These are phyloP conservation scores for Sinhomidia bicolor DNA, from an alignment of 2,888 invertebrate species.

Conservation along the genomic window DNA sequence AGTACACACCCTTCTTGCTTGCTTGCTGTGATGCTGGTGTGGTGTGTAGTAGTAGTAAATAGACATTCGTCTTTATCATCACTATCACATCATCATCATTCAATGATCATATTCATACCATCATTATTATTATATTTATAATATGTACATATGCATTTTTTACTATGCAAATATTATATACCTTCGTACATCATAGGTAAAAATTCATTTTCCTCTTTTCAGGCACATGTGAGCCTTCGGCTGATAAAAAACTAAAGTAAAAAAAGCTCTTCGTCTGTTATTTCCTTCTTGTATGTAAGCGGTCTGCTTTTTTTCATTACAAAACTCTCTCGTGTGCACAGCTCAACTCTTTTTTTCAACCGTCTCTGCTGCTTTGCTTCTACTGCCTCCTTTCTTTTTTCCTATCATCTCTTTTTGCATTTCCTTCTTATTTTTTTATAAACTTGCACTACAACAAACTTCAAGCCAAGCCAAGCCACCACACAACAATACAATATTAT, in stretches of 20 bases:
- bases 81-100: conserved; percentile 44
- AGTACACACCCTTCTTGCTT: no score
- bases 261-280: conserved; percentile 33
- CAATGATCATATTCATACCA: conserved; percentile 16
- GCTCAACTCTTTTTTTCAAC: neutral
- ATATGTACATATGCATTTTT: conserved; percentile 35
- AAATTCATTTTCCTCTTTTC: conserved; percentile 30
- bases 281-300: conserved; percentile 31
- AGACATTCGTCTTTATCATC: conserved; percentile 48
- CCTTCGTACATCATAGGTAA: neutral
- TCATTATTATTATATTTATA: no score
- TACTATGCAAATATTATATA: neutral
- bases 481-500: neutral
- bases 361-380: conserved; percentile 5
- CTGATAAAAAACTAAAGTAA: conserved; percentile 49
- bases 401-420: conserved; percentile 24
- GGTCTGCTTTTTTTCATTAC: conserved; percentile 52
- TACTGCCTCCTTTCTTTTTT: neutral
- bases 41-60: conserved; percentile 1
- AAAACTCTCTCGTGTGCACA: conserved; percentile 5
- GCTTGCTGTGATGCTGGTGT: no score
- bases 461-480: neutral
- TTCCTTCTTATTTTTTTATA: conserved; percentile 4
- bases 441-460: neutral
- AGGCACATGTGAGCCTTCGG: conserved; percentile 66